phyloP scores from a whole-genome alignment of 2,113 vertebrate genomes.

The Lynx canadensis region DNA sequence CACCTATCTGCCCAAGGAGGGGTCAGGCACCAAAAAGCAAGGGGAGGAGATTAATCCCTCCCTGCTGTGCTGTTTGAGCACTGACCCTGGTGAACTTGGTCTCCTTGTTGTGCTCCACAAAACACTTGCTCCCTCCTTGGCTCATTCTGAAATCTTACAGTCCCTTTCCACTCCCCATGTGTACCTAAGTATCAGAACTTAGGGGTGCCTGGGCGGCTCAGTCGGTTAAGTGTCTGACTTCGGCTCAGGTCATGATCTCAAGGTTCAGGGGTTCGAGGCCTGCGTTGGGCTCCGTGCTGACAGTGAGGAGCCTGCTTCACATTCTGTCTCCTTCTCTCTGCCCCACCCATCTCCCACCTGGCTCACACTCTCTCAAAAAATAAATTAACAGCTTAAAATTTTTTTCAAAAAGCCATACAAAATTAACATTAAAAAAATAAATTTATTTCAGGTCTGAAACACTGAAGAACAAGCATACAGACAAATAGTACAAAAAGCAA shows the following conservation, averaged over 20 bases:
- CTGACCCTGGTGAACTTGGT: background rate
- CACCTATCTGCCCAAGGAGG: background rate
- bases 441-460: slow-evolving; percentile 73
- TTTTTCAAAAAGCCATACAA: background rate
- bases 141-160: background rate
- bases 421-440: slow-evolving; percentile 77
- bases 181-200: background rate
- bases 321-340: too few relatives aligned
- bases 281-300: too few relatives aligned
- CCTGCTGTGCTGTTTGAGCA: background rate
- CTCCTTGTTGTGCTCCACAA: background rate
- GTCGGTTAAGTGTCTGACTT: too few relatives aligned
- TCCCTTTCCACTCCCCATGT: background rate
- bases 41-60: background rate
- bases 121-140: background rate
- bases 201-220: too few relatives aligned
- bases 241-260: too few relatives aligned
- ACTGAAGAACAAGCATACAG: slow-evolving; percentile 44
- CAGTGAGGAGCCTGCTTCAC: too few relatives aligned
- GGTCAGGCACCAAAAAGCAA: background rate
- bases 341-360: too few relatives aligned
- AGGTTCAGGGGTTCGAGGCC: too few relatives aligned
- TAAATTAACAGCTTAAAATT: too few relatives aligned
- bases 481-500: slow-evolving; percentile 57
- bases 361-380: too few relatives aligned